phyloP scores from a whole-genome alignment of 2,888 invertebrate species.

The Polyommatus icarus region DNA sequence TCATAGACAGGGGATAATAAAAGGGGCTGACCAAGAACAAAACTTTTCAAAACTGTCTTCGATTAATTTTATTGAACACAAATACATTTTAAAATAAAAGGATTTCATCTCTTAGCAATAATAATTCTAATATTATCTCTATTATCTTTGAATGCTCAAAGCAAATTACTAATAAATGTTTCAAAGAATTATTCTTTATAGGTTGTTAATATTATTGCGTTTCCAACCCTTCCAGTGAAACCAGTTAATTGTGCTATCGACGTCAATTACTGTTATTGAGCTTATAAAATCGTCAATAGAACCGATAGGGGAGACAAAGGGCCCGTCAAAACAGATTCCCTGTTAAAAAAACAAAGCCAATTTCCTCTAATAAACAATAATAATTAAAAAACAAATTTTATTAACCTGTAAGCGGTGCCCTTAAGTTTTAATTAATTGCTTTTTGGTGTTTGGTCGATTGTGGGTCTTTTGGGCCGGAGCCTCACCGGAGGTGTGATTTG shows the following conservation, averaged over 20 bases:
- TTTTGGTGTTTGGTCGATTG: conserved; percentile 56
- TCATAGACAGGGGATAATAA: neutral
- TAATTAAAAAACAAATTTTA: conserved; percentile 76
- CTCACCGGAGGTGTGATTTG: conserved; percentile 64
- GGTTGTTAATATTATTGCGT: conserved; percentile 45
- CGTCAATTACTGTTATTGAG: conserved; percentile 76
- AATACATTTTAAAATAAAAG: conserved; percentile 27
- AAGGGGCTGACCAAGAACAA: neutral
- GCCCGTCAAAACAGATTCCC: conserved; percentile 58
- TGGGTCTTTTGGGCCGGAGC: conserved; percentile 54
- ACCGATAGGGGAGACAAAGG: conserved; percentile 66
- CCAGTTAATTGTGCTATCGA: conserved; percentile 74
- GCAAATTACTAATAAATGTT: conserved; percentile 23
- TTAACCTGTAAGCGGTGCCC: conserved; percentile 62
- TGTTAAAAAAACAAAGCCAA: conserved; percentile 72
- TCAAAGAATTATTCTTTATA: conserved; percentile 38
- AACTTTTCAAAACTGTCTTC: neutral
- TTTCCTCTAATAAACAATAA: conserved; percentile 74
- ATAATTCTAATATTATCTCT: neutral
- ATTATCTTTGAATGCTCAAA: conserved; percentile 28
- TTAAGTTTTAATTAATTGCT: conserved; percentile 69
- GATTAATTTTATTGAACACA: neutral
- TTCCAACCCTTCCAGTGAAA: conserved; percentile 56
- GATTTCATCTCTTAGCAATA: conserved; percentile 6
- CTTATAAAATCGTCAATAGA: conserved; percentile 77